Percentiles rank a stretch among this genome's conserved stretches.
Conservation (phyloP, 2,888 invertebrate species). For the Drosophila peninsularis region DNA sequence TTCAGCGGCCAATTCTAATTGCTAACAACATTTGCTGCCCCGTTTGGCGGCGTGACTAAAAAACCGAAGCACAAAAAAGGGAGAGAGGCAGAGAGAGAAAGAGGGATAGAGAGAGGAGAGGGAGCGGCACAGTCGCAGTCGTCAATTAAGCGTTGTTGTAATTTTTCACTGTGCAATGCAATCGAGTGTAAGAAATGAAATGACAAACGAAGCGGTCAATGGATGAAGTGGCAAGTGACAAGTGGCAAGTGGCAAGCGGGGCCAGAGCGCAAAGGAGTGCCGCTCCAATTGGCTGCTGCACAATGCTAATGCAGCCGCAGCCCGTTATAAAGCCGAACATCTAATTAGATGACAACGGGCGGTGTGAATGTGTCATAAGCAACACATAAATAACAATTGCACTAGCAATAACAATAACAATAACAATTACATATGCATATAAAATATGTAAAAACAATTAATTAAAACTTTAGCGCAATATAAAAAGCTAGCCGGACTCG, state of each 20-base stretch:
- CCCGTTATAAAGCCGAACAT: constrained; percentile 52
- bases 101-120: neutral
- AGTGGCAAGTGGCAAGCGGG: constrained; percentile 6
- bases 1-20: constrained; percentile 72
- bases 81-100: neutral
- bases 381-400: constrained; percentile 41
- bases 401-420: constrained; percentile 23
- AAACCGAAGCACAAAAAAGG: constrained; percentile 21
- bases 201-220: constrained; percentile 50
- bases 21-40: constrained; percentile 66
- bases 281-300: constrained; percentile 55
- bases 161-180: constrained; percentile 38
- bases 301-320: constrained; percentile 37
- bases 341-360: constrained; percentile 62
- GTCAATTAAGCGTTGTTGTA: constrained; percentile 62
- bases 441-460: neutral
- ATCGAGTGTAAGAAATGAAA: constrained; percentile 51
- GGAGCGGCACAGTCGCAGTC: constrained; percentile 21
- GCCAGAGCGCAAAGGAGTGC: constrained; percentile 17
- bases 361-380: constrained; percentile 52
- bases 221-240: constrained; percentile 16
- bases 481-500: neutral
- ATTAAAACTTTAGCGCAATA: neutral
- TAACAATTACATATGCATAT: constrained; percentile 10
- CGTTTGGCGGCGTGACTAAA: constrained; percentile 56